phyloP scores from a whole-genome alignment of 2,888 invertebrate species.

The Acanthosepion pharaonis region DNA sequence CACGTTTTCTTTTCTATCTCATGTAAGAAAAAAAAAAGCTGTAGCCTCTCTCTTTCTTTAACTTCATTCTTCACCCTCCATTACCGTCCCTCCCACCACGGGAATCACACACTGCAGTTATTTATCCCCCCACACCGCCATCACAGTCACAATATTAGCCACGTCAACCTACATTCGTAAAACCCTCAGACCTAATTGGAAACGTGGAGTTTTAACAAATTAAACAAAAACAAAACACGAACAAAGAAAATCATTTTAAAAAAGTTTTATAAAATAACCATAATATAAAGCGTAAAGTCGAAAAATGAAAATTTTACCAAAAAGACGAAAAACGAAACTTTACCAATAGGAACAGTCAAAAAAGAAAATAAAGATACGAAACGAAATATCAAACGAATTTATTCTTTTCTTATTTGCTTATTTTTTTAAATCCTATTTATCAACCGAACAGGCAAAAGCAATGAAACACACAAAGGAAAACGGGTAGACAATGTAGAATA shows the following conservation, averaged over 20 bases:
- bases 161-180: background rate
- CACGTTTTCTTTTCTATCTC: no score
- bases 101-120: background rate
- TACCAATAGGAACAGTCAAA: background rate
- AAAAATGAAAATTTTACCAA: slow-evolving; percentile 20
- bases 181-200: slow-evolving; percentile 14
- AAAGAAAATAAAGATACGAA: background rate
- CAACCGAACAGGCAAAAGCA: background rate
- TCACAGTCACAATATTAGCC: background rate
- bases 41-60: background rate
- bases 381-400: slow-evolving; percentile 8
- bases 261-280: background rate
- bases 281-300: background rate
- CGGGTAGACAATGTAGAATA: background rate
- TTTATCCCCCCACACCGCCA: background rate
- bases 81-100: background rate
- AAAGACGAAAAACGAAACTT: background rate
- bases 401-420: background rate
- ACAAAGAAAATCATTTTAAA: background rate
- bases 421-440: background rate
- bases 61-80: background rate
- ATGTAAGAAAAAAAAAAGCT: no score
- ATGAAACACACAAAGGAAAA: background rate
- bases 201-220: background rate
- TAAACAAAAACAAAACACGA: background rate